Conservation (phyloP, 2,888 invertebrate genomes). For the Polydrusus pterygomalis region DNA sequence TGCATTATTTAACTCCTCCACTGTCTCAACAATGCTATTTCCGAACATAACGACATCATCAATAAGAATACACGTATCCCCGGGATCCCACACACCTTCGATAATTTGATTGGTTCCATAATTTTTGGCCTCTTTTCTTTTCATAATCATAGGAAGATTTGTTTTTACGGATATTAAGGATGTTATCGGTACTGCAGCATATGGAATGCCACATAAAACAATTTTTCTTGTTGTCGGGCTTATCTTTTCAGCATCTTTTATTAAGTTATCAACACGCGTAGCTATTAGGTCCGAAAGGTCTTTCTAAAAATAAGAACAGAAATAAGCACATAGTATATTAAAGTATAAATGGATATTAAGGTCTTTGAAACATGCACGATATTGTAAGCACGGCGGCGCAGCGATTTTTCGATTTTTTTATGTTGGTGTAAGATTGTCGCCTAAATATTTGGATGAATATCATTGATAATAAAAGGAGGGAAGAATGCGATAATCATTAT, state of each 20-base stretch:
- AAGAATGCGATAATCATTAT: no score
- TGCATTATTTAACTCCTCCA: constrained; percentile 76
- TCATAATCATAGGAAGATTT: constrained; percentile 89
- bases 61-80: constrained; percentile 89
- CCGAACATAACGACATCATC: constrained; percentile 97
- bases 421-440: no score
- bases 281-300: constrained; percentile 76
- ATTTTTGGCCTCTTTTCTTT: constrained; percentile 93
- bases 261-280: constrained; percentile 72
- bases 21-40: constrained; percentile 94
- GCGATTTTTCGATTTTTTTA: no score
- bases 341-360: no score
- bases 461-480: no score
- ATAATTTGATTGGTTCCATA: constrained; percentile 97
- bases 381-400: no score
- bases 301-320: constrained; percentile 73
- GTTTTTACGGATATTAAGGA: constrained; percentile 86
- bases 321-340: no score
- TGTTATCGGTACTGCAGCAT: constrained; percentile 96
- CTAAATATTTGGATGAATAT: no score
- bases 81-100: constrained; percentile 84
- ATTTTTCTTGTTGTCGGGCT: constrained; percentile 61
- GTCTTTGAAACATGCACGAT: no score
- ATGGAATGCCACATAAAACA: constrained; percentile 94
- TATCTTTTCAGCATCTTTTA: background rate